phyloP scores from a whole-genome alignment of 2,888 invertebrate species.

The Andrena trimmerana region DNA sequence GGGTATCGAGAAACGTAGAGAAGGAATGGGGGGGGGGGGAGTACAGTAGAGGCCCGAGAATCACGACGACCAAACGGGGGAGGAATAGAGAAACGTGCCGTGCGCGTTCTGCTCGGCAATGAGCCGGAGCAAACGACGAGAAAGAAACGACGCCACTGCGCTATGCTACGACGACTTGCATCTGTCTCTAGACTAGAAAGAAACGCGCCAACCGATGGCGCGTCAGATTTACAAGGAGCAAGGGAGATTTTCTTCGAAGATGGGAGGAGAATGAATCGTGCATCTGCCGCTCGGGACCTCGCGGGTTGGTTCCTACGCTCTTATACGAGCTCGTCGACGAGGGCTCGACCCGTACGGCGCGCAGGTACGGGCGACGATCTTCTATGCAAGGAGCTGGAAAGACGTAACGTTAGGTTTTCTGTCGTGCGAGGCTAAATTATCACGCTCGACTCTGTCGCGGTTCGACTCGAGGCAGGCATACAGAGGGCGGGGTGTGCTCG shows the following conservation, averaged over 20 bases:
- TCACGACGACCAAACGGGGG: neutral
- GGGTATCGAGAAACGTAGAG: conserved; percentile 9
- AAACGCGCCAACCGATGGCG: conserved; percentile 70
- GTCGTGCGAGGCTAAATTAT: conserved; percentile 50
- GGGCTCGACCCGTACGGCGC: neutral
- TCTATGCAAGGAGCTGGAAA: conserved; percentile 14
- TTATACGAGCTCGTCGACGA: neutral
- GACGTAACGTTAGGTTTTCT: conserved; percentile 24
- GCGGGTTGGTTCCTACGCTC: conserved; percentile 3
- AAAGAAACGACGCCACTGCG: conserved; percentile 62
- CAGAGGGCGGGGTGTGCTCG: neutral
- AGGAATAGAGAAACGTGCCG: conserved; percentile 20
- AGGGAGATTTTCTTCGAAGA: conserved; percentile 38
- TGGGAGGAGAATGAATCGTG: conserved; percentile 30
- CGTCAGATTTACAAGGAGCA: conserved; percentile 59
- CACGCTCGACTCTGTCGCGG: conserved; percentile 7
- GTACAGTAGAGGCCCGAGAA: neutral
- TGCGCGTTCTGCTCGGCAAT: conserved; percentile 24
- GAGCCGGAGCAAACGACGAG: conserved; percentile 51
- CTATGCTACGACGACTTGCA: conserved; percentile 71
- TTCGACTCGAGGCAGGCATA: conserved; percentile 8
- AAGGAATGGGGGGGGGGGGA: no score
- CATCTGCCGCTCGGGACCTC: conserved; percentile 4
- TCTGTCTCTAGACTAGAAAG: conserved; percentile 83
- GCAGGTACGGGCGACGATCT: conserved; percentile 14